These are phyloP conservation scores for Ctenosaura bakeri DNA, from an alignment of 2,797 vertebrate species.

Conservation along the genomic window DNA sequence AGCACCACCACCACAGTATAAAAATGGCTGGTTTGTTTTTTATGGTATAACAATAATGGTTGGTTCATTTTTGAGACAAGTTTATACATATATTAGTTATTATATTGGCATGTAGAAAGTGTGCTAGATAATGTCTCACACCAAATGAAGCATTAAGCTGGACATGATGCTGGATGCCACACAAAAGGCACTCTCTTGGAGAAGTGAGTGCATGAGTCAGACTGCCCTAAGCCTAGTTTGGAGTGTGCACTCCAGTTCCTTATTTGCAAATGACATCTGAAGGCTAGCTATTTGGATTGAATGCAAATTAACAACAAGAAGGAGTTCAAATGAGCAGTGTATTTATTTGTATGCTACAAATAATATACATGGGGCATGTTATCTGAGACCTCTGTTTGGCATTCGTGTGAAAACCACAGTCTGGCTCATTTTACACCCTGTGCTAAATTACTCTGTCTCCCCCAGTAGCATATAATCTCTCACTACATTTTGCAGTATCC, in stretches of 20 bases:
- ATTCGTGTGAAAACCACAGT: neutral
- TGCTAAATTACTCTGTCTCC: neutral
- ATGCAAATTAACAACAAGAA: neutral
- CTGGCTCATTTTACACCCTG: neutral
- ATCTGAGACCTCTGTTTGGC: neutral
- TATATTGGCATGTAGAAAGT: too few relatives aligned
- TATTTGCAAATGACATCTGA: neutral
- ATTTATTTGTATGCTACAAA: neutral
- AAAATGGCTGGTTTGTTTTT: too few relatives aligned
- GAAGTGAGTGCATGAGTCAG: neutral
- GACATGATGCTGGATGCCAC: neutral
- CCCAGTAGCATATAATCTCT: neutral
- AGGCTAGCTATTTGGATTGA: neutral
- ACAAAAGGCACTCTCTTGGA: neutral
- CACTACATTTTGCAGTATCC: neutral
- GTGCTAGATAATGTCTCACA: neutral
- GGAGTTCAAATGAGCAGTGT: neutral
- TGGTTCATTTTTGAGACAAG: neutral
- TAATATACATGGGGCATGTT: neutral
- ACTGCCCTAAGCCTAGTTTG: neutral
- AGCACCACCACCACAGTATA: too few relatives aligned
- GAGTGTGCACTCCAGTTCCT: neutral
- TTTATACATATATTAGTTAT: neutral
- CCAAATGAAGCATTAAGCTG: neutral
- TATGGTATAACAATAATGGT: too few relatives aligned